Base-by-base conservation (phyloP, 2,113 vertebrate species). In the Ameiurus melas region DNA sequence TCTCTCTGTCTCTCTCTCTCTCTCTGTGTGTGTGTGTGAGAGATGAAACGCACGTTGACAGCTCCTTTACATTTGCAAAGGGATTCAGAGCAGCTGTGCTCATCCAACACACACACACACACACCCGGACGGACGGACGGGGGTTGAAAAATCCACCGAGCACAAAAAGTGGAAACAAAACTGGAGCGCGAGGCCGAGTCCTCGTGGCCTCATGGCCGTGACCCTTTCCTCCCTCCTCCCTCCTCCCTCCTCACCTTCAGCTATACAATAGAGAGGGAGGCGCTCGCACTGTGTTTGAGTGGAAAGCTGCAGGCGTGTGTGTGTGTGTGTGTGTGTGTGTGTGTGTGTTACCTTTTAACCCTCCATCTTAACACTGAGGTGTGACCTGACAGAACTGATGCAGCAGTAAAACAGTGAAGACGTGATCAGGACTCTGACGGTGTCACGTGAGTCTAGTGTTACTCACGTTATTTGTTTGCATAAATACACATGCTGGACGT, bases 11-110 rank as follows among this genome's bases (percentile, higher is more conserved):
- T 33, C n/a, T 70, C 13, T 68, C 10, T 14, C 13, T 62, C 60
- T 64, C 22, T 25, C 25, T 12, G 20, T 62, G 75, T 78, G 97
- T 96, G 51, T 77, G 90, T 92, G 92, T 86, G 36, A 36, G 36
- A 39, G 36, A 99, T 98, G 98, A 98, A 99, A 99, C 97, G 97
- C 98, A 99, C 97, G 97, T 96, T 98, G 98, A 99, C 98, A 99
- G 98, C 97, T 97, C 98, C 97, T 99, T 99, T 99, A 97, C 98
- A 99, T 99, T 99, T 99, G 97, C 98, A 99, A 99, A 99, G 98
- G 96, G 96, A 97, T 96, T 96, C 94, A 96, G 96, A 98, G 98
- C 98, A 99, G 98, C 98, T 99, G 98, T 97, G 97, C 97, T 96
- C 96, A 97, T 98, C 97, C 96, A 97, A 62, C 51, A 86, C 92